Conservation (phyloP, 2,888 invertebrate genomes). For the Dioctria rufipes region DNA sequence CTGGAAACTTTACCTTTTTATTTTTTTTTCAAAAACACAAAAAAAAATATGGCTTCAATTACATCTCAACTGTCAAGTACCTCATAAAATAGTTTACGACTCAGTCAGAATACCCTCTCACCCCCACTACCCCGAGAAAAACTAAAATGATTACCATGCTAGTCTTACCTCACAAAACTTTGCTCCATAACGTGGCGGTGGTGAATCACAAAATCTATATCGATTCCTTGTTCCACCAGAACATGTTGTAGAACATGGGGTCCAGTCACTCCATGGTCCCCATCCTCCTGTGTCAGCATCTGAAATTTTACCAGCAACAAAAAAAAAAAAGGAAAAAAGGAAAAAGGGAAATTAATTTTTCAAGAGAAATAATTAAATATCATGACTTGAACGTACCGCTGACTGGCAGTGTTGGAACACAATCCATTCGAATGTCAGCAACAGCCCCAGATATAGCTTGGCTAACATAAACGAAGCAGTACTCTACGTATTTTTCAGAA, state of each 20-base stretch:
- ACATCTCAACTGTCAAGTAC: too few relatives aligned
- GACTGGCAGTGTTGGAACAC: conserved; percentile 86
- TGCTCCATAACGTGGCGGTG: conserved; percentile 89
- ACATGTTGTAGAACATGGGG: conserved; percentile 84
- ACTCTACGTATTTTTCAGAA: conserved; percentile 86
- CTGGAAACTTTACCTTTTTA: too few relatives aligned
- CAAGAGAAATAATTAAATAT: neutral
- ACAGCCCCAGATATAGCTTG: conserved; percentile 89
- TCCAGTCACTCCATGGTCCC: conserved; percentile 89
- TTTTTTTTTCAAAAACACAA: too few relatives aligned
- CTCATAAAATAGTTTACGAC: too few relatives aligned
- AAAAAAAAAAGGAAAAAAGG: too few relatives aligned
- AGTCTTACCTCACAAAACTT: conserved; percentile 85
- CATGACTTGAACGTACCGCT: conserved; percentile 74
- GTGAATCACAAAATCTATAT: conserved; percentile 90
- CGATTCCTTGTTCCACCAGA: conserved; percentile 85
- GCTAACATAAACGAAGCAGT: conserved; percentile 91
- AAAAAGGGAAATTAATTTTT: conserved; percentile 10
- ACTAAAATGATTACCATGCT: too few relatives aligned
- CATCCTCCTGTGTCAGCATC: conserved; percentile 85
- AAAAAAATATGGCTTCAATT: too few relatives aligned
- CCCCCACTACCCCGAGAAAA: too few relatives aligned
- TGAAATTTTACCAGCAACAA: conserved; percentile 65
- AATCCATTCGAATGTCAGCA: conserved; percentile 87
- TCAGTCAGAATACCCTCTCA: too few relatives aligned